Conservation (phyloP, 2,113 vertebrate species). For the Microcebus murinus region DNA sequence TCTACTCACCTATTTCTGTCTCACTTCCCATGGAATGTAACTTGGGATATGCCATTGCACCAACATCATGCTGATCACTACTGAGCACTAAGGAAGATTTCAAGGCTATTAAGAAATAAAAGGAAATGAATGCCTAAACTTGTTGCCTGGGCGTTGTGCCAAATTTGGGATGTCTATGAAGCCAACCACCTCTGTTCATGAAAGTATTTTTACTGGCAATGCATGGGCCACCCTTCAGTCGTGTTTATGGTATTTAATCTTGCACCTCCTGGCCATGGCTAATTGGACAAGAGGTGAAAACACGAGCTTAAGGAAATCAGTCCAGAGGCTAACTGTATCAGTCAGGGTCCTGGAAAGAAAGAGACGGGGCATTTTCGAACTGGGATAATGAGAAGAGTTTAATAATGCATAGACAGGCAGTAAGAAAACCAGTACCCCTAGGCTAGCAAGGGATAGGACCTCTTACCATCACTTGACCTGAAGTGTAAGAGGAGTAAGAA, state of each 20-base stretch:
- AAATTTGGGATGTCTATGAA: neutral
- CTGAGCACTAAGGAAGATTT: neutral
- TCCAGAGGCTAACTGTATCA: neutral
- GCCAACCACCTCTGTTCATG: neutral
- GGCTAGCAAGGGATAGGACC: neutral
- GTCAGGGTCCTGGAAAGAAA: neutral
- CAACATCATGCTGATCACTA: neutral
- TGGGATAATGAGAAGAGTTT: neutral
- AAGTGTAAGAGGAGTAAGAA: neutral
- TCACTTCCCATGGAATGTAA: neutral
- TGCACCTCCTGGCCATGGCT: neutral
- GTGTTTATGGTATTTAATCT: neutral
- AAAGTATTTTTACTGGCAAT: neutral
- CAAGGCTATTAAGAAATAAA: neutral
- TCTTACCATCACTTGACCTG: neutral
- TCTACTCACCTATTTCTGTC: neutral
- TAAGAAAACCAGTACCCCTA: neutral
- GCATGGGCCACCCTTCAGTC: neutral
- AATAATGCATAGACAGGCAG: too few species aligned
- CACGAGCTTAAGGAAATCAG: neutral
- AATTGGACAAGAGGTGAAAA: neutral
- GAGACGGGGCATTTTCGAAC: neutral
- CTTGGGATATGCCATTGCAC: too few species aligned
- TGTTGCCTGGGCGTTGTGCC: neutral
- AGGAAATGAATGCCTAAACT: neutral